phyloP scores from a whole-genome alignment of 2,888 invertebrate genomes.

The Nephrotoma appendiculata region DNA sequence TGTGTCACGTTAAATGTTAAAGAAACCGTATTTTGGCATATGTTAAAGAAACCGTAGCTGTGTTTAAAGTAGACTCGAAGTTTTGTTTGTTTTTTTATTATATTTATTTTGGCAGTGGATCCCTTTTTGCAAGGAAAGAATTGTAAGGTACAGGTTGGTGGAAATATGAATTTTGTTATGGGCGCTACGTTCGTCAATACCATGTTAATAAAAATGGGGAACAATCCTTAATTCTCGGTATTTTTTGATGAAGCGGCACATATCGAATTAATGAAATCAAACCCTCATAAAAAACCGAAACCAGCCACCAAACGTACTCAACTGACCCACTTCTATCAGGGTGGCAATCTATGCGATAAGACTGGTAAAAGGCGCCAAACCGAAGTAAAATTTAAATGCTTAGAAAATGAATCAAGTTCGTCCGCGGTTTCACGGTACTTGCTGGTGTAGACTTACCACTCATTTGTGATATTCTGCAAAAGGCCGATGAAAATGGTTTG shows the following conservation, averaged over 20 bases:
- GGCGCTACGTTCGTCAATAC: constrained; percentile 75
- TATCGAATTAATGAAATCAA: constrained; percentile 64
- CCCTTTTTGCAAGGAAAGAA: constrained; percentile 72
- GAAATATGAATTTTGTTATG: constrained; percentile 96
- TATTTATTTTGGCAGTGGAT: constrained; percentile 36
- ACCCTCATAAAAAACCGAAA: constrained; percentile 70
- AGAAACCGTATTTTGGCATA: too few relatives aligned
- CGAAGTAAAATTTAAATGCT: constrained; percentile 72
- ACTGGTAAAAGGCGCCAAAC: constrained; percentile 65
- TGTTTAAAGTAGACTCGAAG: constrained; percentile 40
- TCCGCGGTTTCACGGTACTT: constrained; percentile 78
- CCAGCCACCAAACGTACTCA: constrained; percentile 48
- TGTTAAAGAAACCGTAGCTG: constrained; percentile 38
- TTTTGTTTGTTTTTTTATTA: constrained; percentile 13
- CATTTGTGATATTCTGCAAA: constrained; percentile 70
- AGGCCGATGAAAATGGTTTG: constrained; percentile 69
- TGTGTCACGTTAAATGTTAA: constrained; percentile 20
- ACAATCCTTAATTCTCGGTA: constrained; percentile 61
- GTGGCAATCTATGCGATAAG: constrained; percentile 76
- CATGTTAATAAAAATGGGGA: constrained; percentile 67
- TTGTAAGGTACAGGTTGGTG: constrained; percentile 94
- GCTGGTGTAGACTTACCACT: constrained; percentile 81
- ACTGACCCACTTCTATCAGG: constrained; percentile 74
- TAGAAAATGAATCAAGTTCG: constrained; percentile 52
- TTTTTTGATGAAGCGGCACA: constrained; percentile 67